These are phyloP conservation scores for Cecidostiba fungosa DNA, from an alignment of 2,888 invertebrate species.

Conservation along the genomic window DNA sequence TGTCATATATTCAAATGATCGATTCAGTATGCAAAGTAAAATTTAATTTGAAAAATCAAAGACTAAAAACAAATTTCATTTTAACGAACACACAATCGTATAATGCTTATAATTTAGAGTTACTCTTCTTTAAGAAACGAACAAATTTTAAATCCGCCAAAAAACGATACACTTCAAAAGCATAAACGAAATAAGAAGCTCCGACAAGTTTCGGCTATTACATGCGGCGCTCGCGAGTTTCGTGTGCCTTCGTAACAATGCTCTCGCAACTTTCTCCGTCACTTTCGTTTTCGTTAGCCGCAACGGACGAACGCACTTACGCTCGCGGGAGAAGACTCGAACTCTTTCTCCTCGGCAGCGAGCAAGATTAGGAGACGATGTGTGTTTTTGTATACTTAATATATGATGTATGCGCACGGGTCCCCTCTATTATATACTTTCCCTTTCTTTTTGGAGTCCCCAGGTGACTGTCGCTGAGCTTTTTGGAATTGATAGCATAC, in stretches of 20 bases:
- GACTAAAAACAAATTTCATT: neutral
- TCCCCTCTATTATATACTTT: conserved; percentile 53
- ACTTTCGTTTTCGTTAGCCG: conserved; percentile 79
- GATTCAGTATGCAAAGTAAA: no score
- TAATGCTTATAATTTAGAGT: neutral
- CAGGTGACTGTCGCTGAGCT: neutral
- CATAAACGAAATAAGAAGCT: neutral
- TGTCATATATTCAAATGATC: no score
- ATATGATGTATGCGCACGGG: neutral
- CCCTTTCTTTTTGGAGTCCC: conserved; percentile 39
- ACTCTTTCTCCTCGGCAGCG: conserved; percentile 18
- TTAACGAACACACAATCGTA: neutral
- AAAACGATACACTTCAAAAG: neutral
- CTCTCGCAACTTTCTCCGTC: conserved; percentile 78
- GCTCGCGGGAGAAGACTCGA: neutral
- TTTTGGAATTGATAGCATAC: no score
- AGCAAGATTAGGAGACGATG: conserved; percentile 72
- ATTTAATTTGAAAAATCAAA: no score
- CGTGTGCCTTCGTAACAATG: conserved; percentile 76
- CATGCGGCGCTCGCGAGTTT: neutral
- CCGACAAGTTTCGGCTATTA: conserved; percentile 24
- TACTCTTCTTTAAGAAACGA: neutral
- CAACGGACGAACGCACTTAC: conserved; percentile 16
- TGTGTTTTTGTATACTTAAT: conserved; percentile 60
- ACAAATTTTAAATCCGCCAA: neutral